Evolutionary conservation across 2,113 vertebrate genomes (phyloP).

Genomic region (Gorsachius goisagi): DNA sequence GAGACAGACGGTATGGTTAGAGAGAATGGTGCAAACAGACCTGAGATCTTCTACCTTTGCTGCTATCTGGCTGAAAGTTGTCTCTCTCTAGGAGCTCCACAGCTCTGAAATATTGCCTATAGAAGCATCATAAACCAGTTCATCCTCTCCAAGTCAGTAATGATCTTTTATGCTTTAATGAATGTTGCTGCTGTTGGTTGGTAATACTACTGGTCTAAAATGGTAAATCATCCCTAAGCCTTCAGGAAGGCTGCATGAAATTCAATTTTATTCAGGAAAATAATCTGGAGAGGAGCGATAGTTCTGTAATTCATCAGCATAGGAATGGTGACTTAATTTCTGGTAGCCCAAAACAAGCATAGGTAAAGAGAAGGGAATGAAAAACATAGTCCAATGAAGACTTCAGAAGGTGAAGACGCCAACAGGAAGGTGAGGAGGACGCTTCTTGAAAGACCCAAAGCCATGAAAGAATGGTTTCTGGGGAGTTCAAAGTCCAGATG

Average conservation of each 20-base stretch:
- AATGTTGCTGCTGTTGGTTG: neutral
- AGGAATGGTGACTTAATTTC: neutral
- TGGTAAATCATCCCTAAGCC: neutral
- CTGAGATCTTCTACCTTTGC: neutral
- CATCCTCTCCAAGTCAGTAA: neutral
- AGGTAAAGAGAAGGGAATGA: neutral
- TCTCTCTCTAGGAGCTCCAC: neutral
- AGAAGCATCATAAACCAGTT: neutral
- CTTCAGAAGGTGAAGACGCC: neutral
- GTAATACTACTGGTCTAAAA: neutral
- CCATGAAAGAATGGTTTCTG: neutral
- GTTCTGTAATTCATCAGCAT: neutral
- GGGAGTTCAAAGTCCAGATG: neutral
- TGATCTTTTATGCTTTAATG: neutral
- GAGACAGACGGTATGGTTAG: neutral
- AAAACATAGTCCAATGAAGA: neutral
- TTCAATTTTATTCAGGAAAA: neutral
- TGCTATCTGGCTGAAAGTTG: neutral
- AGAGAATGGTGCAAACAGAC: neutral
- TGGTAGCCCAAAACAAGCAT: neutral
- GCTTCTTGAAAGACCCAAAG: neutral
- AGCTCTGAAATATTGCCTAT: neutral
- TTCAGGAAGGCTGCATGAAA: neutral
- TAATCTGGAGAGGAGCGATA: neutral
- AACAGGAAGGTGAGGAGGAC: neutral